Evolutionary conservation across 2,888 invertebrate species (phyloP).

Genomic region (Apoda limacodes): DNA sequence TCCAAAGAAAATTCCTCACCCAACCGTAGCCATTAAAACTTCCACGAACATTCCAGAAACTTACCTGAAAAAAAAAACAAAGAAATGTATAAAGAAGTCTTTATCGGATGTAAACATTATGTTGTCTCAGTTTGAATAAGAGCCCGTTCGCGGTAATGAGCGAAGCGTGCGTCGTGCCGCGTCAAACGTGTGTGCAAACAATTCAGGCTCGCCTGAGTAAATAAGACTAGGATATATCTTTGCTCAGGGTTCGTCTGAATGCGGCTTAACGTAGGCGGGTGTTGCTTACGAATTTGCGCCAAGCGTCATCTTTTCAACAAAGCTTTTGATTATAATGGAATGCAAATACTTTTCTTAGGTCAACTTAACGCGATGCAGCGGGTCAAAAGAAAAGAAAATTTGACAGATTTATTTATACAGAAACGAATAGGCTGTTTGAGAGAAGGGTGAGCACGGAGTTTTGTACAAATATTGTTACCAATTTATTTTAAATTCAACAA

Average conservation of each 20-base stretch:
- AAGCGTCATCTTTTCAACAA: slow-evolving; percentile 59
- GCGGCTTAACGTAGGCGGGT: slow-evolving; percentile 52
- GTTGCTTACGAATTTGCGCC: slow-evolving; percentile 49
- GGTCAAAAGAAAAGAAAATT: slow-evolving; percentile 42
- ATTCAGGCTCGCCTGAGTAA: slow-evolving; percentile 68
- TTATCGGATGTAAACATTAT: slow-evolving; percentile 60
- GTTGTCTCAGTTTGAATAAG: slow-evolving; percentile 62
- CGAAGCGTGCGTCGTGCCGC: slow-evolving; percentile 65
- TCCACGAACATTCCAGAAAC: slow-evolving; percentile 42
- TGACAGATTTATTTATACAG: slow-evolving; percentile 31
- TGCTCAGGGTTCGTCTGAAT: slow-evolving; percentile 49
- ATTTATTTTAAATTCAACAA: no score
- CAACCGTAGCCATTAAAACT: slow-evolving; percentile 44
- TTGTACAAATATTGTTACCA: no score
- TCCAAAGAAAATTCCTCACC: slow-evolving; percentile 51
- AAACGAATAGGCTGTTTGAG: no score
- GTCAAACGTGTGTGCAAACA: slow-evolving; percentile 70
- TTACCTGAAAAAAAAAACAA: slow-evolving; percentile 59
- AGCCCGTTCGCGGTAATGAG: slow-evolving; percentile 63
- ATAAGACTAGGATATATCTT: slow-evolving; percentile 66
- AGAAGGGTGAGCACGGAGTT: no score
- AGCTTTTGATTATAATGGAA: slow-evolving; percentile 65
- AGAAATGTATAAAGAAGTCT: slow-evolving; percentile 58
- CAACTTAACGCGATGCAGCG: slow-evolving; percentile 43
- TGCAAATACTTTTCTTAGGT: slow-evolving; percentile 59